Conservation (phyloP, 2,113 vertebrate species). For the Quiscalus mexicanus region DNA sequence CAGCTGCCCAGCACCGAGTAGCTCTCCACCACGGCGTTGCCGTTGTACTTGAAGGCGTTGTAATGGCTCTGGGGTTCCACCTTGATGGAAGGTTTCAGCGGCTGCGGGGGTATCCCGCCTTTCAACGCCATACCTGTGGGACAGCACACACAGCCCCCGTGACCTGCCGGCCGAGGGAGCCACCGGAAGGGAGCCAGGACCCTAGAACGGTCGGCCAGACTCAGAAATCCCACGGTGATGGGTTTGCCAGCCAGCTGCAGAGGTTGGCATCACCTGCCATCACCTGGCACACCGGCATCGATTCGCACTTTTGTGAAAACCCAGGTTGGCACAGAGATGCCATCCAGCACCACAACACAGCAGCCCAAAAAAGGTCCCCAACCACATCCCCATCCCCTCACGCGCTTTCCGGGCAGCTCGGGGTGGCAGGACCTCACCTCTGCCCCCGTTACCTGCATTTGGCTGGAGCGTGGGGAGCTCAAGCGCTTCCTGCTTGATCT, state of each 20-base stretch:
- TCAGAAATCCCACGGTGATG: background rate
- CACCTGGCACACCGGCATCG: accelerated
- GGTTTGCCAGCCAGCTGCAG: accelerated
- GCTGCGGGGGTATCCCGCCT: constrained; percentile 80
- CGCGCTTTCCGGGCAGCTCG: accelerated
- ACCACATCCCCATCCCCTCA: background rate
- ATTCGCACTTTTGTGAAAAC: accelerated
- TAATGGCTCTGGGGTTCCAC: constrained; percentile 81
- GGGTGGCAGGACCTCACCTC: background rate
- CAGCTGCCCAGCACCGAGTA: constrained; percentile 83
- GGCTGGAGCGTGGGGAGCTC: constrained; percentile 71
- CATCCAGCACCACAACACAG: background rate
- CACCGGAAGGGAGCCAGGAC: background rate
- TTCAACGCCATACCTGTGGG: constrained; percentile 73
- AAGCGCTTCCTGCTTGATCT: constrained; percentile 81
- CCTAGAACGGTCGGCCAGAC: accelerated
- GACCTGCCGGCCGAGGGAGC: accelerated
- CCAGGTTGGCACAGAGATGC: background rate
- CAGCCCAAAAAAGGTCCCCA: background rate
- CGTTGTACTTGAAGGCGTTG: constrained; percentile 82
- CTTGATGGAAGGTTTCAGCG: constrained; percentile 89
- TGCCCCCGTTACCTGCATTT: constrained; percentile 65
- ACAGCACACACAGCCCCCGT: constrained; percentile 22
- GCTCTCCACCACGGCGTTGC: constrained; percentile 83
- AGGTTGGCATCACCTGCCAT: accelerated